phyloP scores from a whole-genome alignment of 2,797 vertebrate species.

The Knipowitschia caucasica region DNA sequence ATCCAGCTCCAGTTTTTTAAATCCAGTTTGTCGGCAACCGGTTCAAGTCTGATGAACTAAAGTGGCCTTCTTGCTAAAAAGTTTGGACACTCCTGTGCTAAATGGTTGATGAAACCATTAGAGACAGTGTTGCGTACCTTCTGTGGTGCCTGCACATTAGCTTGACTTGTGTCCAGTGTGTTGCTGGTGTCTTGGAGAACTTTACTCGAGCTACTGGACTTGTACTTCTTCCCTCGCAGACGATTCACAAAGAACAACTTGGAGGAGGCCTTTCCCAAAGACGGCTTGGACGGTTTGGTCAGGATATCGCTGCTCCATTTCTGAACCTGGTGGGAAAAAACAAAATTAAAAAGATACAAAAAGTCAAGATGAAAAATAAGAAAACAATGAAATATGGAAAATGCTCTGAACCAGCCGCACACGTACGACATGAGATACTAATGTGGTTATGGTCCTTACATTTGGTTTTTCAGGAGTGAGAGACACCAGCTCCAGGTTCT shows the following conservation, averaged over 20 bases:
- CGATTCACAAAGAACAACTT: conserved; percentile 95
- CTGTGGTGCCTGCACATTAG: conserved; percentile 63
- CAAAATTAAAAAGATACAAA: not conserved
- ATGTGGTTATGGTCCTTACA: conserved; percentile 48
- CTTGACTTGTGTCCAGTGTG: conserved; percentile 77
- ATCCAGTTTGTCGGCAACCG: too few species aligned
- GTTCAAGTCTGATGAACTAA: too few species aligned
- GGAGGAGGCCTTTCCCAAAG: conserved; percentile 84
- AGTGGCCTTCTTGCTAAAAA: too few species aligned
- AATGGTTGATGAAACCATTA: too few species aligned
- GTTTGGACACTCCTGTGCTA: too few species aligned
- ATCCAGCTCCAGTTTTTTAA: too few species aligned
- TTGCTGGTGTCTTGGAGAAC: conserved; percentile 93
- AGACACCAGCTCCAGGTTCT: conserved; percentile 96
- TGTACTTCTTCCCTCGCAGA: conserved; percentile 91
- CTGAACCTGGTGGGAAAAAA: conserved; percentile 76
- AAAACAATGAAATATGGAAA: too few species aligned
- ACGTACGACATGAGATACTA: too few species aligned
- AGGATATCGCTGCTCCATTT: conserved; percentile 92
- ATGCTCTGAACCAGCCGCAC: too few species aligned
- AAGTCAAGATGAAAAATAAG: too few species aligned
- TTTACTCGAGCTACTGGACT: conserved; percentile 79
- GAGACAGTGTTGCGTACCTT: conserved; percentile 80
- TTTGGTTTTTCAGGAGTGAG: conserved; percentile 93
- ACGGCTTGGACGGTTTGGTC: conserved; percentile 87